Evolutionary conservation across 1,140 invertebrate species (phyloP), one percentile per base, ranked within the genome.

Genomic region (Pachypeltis micranthus): DNA sequence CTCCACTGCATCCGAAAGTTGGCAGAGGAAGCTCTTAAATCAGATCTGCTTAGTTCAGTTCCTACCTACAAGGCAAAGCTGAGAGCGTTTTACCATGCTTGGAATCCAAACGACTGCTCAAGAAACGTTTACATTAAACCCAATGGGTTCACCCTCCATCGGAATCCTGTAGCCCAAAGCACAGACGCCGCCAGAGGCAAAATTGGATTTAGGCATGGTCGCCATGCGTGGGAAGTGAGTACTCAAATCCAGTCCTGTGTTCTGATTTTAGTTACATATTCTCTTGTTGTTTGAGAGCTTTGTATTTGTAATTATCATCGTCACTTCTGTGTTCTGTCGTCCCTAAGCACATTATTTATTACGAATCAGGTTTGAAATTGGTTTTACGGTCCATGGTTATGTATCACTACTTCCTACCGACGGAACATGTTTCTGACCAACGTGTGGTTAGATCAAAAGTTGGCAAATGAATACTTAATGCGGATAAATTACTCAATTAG

Each of bases 21-120:
- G 59, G 84, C 91, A 1, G 87, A 93, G 75, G 92, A 96, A 77
- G 89, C 91, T 0, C 76, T 97, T 26, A 94, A 92, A 77, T 94
- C 91, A 0, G 92, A 96, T 75, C 79, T 98, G 68, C 78, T 98
- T 29, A 85, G 87, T 54, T 91, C 90, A 62, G 84, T 96, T 56
- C 82, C 86, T 28, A 93, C 91, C 3, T 95, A 91, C 72, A 98
- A 96, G 80, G 83, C 90, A 12, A 98, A 98, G 80, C 78, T 98
- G 59, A 82, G 93, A 71, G 94, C 95, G 12, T 95, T 88, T 75
- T 90, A 88, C 74, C 91, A 97, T 78, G 88, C 95, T 1, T 99
- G 95, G 96, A 98, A 94, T 77, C 91, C 93, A 1, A 87, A 91
- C 74, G 96, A 99, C 73, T 96, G 93, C 73, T 98, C 94, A 23